These are phyloP conservation scores for Lissocephala sabroskyi DNA, from an alignment of 2,888 invertebrate genomes.

Conservation along the genomic window DNA sequence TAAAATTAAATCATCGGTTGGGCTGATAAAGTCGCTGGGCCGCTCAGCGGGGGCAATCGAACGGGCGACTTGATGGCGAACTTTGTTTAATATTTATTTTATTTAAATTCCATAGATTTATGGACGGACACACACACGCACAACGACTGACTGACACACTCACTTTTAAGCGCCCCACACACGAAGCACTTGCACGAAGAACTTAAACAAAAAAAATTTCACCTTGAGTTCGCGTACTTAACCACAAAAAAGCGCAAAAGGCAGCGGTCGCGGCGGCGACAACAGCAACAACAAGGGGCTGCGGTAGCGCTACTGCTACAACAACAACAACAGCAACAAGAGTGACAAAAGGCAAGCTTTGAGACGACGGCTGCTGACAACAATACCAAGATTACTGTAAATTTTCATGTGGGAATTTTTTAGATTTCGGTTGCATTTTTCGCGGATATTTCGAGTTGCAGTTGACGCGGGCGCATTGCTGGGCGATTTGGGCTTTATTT, in stretches of 20 bases:
- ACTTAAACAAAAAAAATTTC: conserved; percentile 54
- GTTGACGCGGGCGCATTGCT: not conserved
- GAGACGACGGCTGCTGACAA: not conserved
- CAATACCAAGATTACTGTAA: too few relatives aligned
- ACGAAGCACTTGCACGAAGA: conserved; percentile 18
- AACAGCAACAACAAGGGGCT: not conserved
- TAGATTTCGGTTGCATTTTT: too few relatives aligned
- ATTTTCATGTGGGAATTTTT: too few relatives aligned
- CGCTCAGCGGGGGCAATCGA: too few relatives aligned
- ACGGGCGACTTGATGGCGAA: too few relatives aligned
- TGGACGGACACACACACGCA: conserved; percentile 28
- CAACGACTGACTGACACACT: conserved; percentile 30
- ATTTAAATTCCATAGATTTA: conserved; percentile 43
- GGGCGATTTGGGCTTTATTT: not conserved
- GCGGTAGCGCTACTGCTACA: not conserved
- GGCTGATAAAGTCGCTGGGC: too few relatives aligned
- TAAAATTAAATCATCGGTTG: conserved; percentile 17
- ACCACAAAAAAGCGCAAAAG: conserved; percentile 23
- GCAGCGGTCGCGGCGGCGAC: conserved; percentile 13
- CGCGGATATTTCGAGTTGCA: too few relatives aligned
- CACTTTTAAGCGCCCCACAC: too few relatives aligned
- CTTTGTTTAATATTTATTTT: conserved; percentile 31
- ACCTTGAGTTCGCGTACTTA: conserved; percentile 55
- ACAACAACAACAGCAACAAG: conserved; percentile 18
- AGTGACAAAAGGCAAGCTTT: not conserved